Evolutionary conservation across 2,888 invertebrate species (phyloP), one percentile per base, ranked within the genome.

Genomic region (Anodontia alba): DNA sequence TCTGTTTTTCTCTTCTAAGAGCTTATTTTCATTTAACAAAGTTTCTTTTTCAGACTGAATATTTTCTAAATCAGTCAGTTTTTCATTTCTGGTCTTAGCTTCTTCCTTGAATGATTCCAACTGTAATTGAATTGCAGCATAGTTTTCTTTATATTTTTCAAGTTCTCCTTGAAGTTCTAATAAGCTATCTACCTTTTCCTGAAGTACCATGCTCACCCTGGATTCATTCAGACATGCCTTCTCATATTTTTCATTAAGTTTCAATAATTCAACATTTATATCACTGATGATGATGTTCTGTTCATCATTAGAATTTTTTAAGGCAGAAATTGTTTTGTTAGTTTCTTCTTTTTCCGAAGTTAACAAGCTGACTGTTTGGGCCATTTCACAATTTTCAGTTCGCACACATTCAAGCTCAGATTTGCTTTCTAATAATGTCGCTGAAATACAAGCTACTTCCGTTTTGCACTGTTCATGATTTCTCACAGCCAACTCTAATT

Each of bases 91-190:
- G n/a, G 69, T 33, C 15, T 70, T 70, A 70, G 70, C 36, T 66
- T 68, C 62, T 80, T 78, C 66, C 82, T 80, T 51, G 81, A 51
- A 49, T 67, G 57, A 62, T 83, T 73, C 26, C 49, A 68, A 29
- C 69, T 83, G 42, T 69, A 33, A 71, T 67, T 73, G 10, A 43
- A 54, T 20, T 57, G 42, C 20, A 31, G 42, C 10, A 43, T 29
- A 33, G 20, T 74, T 46, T 12, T 74, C 67, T 23, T 66, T 66
- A 33, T 67, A 49, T 20, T 17, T 23, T 10, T 67, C 74, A 42
- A 75, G 20, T 26, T 68, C 67, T 5, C 68, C 38, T 38, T 69
- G 29, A 17, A 75, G 67, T n/a, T 68, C 54, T 23, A 12, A 23
- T 20, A 69, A 2, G 38, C 20, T 43, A n/a, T 38, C 66, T 1